Percentiles rank a stretch among this genome's conserved stretches.
These are phyloP conservation scores for Troilus luridus DNA, from an alignment of 2,888 invertebrate genomes.

Conservation along the genomic window DNA sequence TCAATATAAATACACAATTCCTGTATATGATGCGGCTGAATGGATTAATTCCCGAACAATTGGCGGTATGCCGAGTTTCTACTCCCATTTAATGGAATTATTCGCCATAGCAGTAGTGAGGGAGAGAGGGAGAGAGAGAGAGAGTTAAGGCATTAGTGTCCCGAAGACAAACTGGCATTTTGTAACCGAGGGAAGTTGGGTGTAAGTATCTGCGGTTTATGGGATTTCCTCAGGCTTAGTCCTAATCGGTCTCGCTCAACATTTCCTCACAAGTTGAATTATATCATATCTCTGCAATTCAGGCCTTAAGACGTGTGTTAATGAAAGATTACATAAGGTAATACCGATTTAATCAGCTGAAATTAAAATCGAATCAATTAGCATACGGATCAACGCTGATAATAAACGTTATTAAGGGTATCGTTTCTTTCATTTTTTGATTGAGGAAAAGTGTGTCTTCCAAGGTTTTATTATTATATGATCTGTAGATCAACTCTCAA, in stretches of 20 bases:
- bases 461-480: too few species aligned
- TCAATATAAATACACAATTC: background rate
- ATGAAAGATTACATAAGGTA: background rate
- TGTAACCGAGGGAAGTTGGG: conserved; percentile 23
- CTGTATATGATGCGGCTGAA: background rate
- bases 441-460: too few species aligned
- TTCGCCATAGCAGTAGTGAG: background rate
- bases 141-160: background rate
- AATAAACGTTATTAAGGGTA: background rate
- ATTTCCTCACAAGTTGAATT: background rate
- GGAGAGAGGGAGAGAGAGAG: background rate
- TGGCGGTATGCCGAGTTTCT: background rate
- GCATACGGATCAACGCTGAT: background rate
- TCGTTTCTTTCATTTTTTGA: too few species aligned
- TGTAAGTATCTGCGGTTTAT: conserved; percentile 32
- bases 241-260: background rate
- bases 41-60: background rate
- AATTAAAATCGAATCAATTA: background rate
- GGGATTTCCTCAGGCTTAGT: conserved; percentile 12
- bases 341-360: background rate
- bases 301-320: background rate
- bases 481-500: too few species aligned
- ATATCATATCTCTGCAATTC: background rate
- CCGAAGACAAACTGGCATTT: conserved; percentile 7
- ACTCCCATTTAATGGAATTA: conserved; percentile 1